Evolutionary conservation across 1,140 invertebrate species (phyloP), one percentile per base, ranked within the genome.

Genomic region (Hyles vespertilio): DNA sequence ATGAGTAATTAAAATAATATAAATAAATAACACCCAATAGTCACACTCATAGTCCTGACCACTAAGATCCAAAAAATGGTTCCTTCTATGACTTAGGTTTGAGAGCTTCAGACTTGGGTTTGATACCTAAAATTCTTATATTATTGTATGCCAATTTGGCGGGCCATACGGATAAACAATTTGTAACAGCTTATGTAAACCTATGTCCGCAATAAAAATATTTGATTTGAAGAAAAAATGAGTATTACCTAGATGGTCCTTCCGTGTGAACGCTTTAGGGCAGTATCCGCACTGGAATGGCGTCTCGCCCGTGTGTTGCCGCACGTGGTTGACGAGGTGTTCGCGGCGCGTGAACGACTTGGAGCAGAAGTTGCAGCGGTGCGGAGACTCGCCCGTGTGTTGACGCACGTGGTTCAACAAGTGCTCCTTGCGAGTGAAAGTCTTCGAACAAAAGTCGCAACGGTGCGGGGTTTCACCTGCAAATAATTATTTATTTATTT

Each of bases 281-380:
- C 94, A 96, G 82, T 95, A 95, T 78, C 95, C 94, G 75, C 94
- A 96, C 65, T 94, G 93, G 90, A 95, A 94, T 32, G 94, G 95
- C 60, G 95, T 96, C 84, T 97, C 96, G 53, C 96, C 95, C 3
- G 82, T 97, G 79, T 98, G 97, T 68, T 94, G 93, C 12, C 92
- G 96, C 93, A 89, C 91, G 87, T 95, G 94, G 77, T 96, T 94
- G 67, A 95, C 94, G 69, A 96, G 91, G 84, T 96, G 95, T 85
- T 96, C 95, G 77, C 95, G 94, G 68, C 94, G 90, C 54, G 95
- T 95, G 86, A 96, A 96, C 47, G 94, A 93, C 86, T 96, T 96
- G 33, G 93, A 92, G 84, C 96, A 96, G 85, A 93, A 95, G 68
- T 92, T 91, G 84, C 95, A 97, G 57, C 93, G 91, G 80, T 96